Evolutionary conservation across 2,888 invertebrate species (phyloP), one percentile per base, ranked within the genome.

Genomic region (Acrocyrtus sp.): DNA sequence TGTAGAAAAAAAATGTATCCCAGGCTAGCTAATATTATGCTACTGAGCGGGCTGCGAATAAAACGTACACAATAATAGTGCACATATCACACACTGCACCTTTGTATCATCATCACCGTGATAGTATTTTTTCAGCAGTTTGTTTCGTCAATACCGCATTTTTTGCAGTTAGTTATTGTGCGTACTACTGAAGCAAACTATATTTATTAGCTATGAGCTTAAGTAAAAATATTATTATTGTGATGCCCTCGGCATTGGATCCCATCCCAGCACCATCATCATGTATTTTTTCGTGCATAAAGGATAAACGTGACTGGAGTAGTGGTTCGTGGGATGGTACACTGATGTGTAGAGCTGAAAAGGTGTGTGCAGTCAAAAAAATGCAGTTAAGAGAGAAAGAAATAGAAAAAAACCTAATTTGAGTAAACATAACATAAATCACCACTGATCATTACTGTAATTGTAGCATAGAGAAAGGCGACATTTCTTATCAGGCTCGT

Each of bases 191-290:
- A 34, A 61, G 39, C 24, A 66, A 57, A 51, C 50, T 15, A 27
- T 26, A 51, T 41, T 26, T 50, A 39, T 39, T 21, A n/a, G n/a
- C n/a, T n/a, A n/a, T n/a, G n/a, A n/a, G n/a, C n/a, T n/a, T n/a
- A n/a, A n/a, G n/a, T n/a, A n/a, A n/a, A 24, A 29, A 6, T 43
- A 68, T 56, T 48, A 69, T 54, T 47, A 17, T 41, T 34, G 26
- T 41, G 56, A 51, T 73, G 67, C 73, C 73, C 50, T 68, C 73
- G 73, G 73, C 73, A 73, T 73, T 67, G 73, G 51, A 73, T 62
- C 56, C 34, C 67, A 62, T 56, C 27, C 17, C 47, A 45, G 19
- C 63, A 19, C 54, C 53, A 24, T 50, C 19, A 24, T 50, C 50
- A 29, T 53, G 27, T 27, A 12, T 57, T 22, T 17, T 48, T 48